A percentile compares a stretch with the other conserved stretches of the same genome.
Conservation (phyloP, 2,888 invertebrate genomes). For the Nomada goodeniana region DNA sequence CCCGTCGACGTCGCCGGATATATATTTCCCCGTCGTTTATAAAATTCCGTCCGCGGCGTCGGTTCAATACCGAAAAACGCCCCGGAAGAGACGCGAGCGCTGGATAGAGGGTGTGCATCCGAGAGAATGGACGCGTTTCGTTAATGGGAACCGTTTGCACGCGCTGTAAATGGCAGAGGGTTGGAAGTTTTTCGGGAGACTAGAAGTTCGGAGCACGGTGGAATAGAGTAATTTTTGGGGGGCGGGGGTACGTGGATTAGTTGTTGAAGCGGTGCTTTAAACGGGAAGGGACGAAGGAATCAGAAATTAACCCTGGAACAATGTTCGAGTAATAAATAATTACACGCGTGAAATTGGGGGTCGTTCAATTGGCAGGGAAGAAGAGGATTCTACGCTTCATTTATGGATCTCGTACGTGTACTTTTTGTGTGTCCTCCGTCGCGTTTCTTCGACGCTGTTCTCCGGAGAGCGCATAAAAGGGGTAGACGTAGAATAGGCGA, state of each 20-base stretch:
- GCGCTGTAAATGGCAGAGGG: not conserved
- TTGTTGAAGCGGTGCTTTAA: not conserved
- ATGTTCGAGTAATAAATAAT: no score
- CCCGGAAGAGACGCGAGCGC: not conserved
- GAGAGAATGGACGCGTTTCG: slow-evolving; percentile 1
- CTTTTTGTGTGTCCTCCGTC: no score
- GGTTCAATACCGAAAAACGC: slow-evolving; percentile 48
- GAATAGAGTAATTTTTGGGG: slow-evolving; percentile 20
- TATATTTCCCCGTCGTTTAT: slow-evolving; percentile 46
- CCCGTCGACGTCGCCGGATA: slow-evolving; percentile 24
- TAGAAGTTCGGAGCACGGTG: not conserved
- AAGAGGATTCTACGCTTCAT: no score
- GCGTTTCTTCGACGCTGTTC: no score
- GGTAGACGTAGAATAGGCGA: not conserved
- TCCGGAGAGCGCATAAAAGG: not conserved
- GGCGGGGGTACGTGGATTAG: not conserved
- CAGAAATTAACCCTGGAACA: no score
- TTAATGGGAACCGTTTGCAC: slow-evolving; percentile 13
- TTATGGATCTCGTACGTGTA: no score
- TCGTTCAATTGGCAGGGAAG: no score
- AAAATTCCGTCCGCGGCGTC: slow-evolving; percentile 48
- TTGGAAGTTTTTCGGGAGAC: not conserved
- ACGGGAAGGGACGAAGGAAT: not conserved
- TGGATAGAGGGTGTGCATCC: no score
- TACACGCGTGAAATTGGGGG: no score